Percentiles rank a stretch among this genome's conserved stretches.
These are phyloP conservation scores for Orestias chungarensis DNA, from an alignment of 2,797 vertebrate species.

Conservation along the genomic window DNA sequence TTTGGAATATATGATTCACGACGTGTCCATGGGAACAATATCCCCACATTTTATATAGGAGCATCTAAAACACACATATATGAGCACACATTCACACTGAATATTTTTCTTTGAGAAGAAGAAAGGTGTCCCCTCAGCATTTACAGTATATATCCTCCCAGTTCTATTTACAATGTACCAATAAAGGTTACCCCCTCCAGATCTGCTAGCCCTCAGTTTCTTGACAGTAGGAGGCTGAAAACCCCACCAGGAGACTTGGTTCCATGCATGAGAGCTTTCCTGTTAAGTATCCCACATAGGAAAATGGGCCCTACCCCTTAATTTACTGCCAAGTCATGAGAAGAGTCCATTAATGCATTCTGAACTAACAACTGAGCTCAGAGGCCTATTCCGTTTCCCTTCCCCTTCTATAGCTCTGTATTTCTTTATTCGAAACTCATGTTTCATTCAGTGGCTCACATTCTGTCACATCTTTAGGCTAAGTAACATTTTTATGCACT, in stretches of 20 bases:
- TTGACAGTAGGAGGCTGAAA: constrained; percentile 62
- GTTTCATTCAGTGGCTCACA: constrained; percentile 18
- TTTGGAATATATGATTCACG: too few relatives aligned
- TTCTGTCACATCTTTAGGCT: constrained; percentile 13
- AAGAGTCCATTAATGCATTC: constrained; percentile 58
- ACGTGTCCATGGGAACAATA: not conserved
- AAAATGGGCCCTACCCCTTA: constrained; percentile 70
- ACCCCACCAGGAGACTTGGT: constrained; percentile 60
- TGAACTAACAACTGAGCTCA: constrained; percentile 60
- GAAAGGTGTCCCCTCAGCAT: constrained; percentile 4
- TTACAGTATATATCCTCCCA: constrained; percentile 15
- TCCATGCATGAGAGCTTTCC: constrained; percentile 70
- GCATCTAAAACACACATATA: constrained; percentile 6
- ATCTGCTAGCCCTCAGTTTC: constrained; percentile 4
- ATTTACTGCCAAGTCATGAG: constrained; percentile 66
- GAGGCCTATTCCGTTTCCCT: constrained; percentile 35
- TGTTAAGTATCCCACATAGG: constrained; percentile 63
- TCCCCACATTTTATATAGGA: not conserved
- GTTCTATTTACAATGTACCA: constrained; percentile 40
- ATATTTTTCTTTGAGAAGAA: constrained; percentile 1
- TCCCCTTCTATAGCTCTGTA: constrained; percentile 12
- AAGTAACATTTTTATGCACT: constrained; percentile 10
- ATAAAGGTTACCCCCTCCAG: constrained; percentile 13
- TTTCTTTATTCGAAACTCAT: constrained; percentile 25
- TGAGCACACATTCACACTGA: not conserved